These are phyloP conservation scores for Smutsia temminckii DNA, from an alignment of 2,797 vertebrate species.

Conservation along the genomic window DNA sequence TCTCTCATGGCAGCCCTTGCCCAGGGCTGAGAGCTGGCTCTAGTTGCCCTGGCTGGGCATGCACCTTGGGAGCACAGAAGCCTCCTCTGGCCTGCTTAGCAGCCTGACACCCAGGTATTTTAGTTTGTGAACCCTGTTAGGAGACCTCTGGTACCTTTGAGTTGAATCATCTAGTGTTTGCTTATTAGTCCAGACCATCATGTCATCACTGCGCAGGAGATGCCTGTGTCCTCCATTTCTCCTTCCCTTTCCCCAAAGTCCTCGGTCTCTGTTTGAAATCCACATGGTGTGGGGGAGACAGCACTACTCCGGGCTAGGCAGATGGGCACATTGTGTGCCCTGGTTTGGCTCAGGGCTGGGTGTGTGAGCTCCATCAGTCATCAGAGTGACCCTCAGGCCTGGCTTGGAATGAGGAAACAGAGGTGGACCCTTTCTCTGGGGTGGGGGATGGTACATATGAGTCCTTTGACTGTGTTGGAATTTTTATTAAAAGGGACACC, in stretches of 20 bases:
- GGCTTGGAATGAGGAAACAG: neutral
- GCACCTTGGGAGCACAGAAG: neutral
- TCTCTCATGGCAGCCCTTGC: neutral
- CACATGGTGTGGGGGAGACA: rapidly evolving
- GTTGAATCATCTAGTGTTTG: neutral
- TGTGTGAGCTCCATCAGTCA: rapidly evolving
- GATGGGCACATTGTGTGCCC: rapidly evolving
- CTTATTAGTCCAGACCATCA: neutral
- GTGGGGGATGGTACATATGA: rapidly evolving
- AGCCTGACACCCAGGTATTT: neutral
- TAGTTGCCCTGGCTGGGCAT: neutral
- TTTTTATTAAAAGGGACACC: neutral
- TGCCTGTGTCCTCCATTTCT: rapidly evolving
- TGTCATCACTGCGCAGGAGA: too few species aligned
- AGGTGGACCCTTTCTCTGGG: neutral
- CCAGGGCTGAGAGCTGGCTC: neutral
- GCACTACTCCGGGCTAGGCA: rapidly evolving
- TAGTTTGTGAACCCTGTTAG: neutral
- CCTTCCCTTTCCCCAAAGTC: neutral
- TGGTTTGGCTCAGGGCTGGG: neutral
- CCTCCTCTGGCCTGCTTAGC: rapidly evolving
- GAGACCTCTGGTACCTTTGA: neutral
- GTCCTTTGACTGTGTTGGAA: neutral
- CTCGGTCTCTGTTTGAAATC: neutral
- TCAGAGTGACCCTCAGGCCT: neutral